Evolutionary conservation across 2,888 invertebrate genomes (phyloP), one percentile per base, ranked within the genome.

Genomic region (Lasioglossum morio): DNA sequence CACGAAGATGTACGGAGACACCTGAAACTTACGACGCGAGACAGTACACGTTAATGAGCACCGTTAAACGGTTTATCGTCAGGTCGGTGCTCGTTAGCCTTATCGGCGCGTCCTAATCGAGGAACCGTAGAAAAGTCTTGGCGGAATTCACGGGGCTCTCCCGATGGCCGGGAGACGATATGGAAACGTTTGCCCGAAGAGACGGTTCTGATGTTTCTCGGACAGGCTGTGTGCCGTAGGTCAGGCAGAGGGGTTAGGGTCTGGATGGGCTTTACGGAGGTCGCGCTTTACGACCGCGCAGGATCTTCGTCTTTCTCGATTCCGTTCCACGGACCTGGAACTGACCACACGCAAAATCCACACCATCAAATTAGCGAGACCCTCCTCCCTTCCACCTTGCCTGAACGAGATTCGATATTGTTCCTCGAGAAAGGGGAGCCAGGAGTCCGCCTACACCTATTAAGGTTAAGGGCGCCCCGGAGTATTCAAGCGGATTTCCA

Each of bases 71-170:
- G 88, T 92, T 91, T 92, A 90, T 91, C 87, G 89, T 89, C 86
- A 86, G 85, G 85, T 87, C 85, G 89, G 76, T 86, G 89, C 92
- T 92, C 90, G 90, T 92, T 92, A 92, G 87, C 79, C 89, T 91
- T 91, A 92, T 91, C 91, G 90, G 86, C 88, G 84, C 86, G 87
- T 84, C 87, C 82, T 89, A 88, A 87, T 85, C 85, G 82, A 70
- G 70, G 72, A 81, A 81, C 82, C 84, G 73, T 66, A 82, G 82
- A 84, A 85, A 88, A 84, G 72, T 82, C 76, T 34, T 27, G 60
- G 57, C 77, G 82, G 87, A 86, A 85, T 89, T 79, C 88, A 74
- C 87, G 80, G 69, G 16, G 48, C 63, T 79, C 40, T 70, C 77
- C 70, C 84, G 87, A 87, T 87, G 83, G 81, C 43, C 48, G 72